Evolutionary conservation across 2,797 vertebrate genomes (phyloP), one percentile per base, ranked within the genome.

Genomic region (Lepilemur septentrionalis): DNA sequence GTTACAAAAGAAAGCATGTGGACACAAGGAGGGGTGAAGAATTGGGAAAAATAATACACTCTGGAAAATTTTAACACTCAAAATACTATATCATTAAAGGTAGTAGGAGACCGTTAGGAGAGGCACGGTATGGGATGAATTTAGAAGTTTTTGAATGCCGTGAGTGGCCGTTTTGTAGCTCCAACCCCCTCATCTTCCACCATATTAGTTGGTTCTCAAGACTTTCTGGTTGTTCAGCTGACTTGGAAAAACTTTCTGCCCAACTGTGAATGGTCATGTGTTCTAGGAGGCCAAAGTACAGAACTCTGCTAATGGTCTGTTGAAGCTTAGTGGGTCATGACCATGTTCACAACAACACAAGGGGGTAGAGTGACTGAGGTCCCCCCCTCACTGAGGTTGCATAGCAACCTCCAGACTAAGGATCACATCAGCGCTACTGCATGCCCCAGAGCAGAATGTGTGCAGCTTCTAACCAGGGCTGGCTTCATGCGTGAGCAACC

Each of bases 201-300:
- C 17, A 48, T 14, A 52, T 41, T n/a, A 61, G 23, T 12, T 79
- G 83, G 50, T 72, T 82, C 28, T 93, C 17, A 43, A 70, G 38
- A 0, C 55, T 94, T 89, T 89, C 76, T 84, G 30, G 17, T 95
- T 65, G 67, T 67, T 86, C 13, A 22, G 5, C 41, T 59, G 65
- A 95, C 57, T 75, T 88, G 41, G 48, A 80, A 84, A 65, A 89
- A 84, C 41, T 72, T 95, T 76, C 48, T 92, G 55, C 55, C 41
- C 17, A 85, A 28, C 2, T 28, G 25, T 41, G 52, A 69, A 20
- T 59, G 14, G 81, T n/a, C 46, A 73, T 48, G 32, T 48, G 2
- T 80, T 93, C 30, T 30, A 17, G 46, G 12, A 72, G 65, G n/a
- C 28, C 46, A 63, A 86, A 63, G 48, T 55, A 48, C 32, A 35